Conservation (phyloP, 37 sponge, comb jelly and placozoan genomes). For the Bolinopsis microptera region DNA sequence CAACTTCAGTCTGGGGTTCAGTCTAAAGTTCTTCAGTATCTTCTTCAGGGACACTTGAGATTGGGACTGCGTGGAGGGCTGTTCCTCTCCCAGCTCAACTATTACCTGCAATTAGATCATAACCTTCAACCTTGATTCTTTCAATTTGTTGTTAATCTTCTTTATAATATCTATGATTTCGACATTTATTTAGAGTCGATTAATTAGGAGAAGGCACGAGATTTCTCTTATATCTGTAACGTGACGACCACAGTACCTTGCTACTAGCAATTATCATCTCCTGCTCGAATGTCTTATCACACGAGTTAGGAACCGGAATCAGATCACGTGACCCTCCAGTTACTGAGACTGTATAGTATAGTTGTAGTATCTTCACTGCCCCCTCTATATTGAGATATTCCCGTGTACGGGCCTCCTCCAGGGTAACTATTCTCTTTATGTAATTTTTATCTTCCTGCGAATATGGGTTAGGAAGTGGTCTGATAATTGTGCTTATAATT, state of each 20-base stretch:
- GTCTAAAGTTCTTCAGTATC: constrained; percentile 14
- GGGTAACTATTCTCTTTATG: not conserved
- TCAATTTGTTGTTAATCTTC: not conserved
- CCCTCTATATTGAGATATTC: not conserved
- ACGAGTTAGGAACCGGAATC: constrained; percentile 4
- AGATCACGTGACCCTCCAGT: not conserved
- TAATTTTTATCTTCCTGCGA: not conserved
- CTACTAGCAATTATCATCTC: constrained; percentile 11
- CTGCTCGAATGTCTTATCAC: not conserved
- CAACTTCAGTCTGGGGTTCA: constrained; percentile 24
- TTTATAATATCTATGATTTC: not conserved
- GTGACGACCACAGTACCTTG: too few species aligned
- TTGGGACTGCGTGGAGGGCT: not conserved
- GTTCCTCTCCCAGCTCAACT: not conserved
- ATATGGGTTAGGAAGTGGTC: not conserved
- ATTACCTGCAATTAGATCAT: not conserved
- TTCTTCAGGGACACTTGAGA: constrained; percentile 11
- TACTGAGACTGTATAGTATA: not conserved
- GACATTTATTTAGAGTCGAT: too few species aligned
- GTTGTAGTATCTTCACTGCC: constrained; percentile 28
- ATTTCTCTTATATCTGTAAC: too few species aligned
- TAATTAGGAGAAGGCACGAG: too few species aligned
- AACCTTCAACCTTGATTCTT: not conserved
- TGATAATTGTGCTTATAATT: too few species aligned
- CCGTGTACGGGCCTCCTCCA: not conserved